Conservation (phyloP, 2,113 vertebrate genomes). For the Oncorhynchus kisutch region DNA sequence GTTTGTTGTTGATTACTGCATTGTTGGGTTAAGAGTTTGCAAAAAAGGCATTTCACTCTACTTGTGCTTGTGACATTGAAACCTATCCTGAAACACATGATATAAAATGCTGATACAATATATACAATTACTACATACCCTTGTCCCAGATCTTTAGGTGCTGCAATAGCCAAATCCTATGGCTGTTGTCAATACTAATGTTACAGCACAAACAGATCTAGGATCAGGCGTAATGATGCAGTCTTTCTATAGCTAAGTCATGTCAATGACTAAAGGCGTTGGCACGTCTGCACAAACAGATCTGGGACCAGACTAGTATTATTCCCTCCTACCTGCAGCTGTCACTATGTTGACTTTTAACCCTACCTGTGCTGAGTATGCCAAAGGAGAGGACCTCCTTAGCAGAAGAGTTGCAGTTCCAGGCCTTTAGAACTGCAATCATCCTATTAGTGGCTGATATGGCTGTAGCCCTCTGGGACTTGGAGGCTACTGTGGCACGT, state of each 20-base stretch:
- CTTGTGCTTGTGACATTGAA: too few relatives aligned
- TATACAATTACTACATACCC: too few relatives aligned
- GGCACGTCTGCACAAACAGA: not conserved
- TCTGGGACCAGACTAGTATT: too few relatives aligned
- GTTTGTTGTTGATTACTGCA: too few relatives aligned
- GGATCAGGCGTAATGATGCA: too few relatives aligned
- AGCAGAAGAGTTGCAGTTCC: conserved; percentile 72
- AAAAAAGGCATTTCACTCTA: too few relatives aligned
- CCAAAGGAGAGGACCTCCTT: conserved; percentile 83
- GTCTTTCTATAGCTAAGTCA: too few relatives aligned
- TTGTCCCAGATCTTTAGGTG: not conserved
- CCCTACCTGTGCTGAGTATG: conserved; percentile 77
- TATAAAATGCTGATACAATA: too few relatives aligned
- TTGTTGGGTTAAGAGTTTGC: too few relatives aligned
- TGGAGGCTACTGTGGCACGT: conserved; percentile 42
- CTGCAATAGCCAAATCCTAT: too few relatives aligned
- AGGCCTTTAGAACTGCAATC: conserved; percentile 76
- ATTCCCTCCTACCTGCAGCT: not conserved
- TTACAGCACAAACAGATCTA: too few relatives aligned
- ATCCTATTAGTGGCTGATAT: conserved; percentile 76
- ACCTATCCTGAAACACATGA: not conserved
- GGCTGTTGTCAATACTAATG: too few relatives aligned
- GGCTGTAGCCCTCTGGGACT: conserved; percentile 38
- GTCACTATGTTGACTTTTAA: not conserved
- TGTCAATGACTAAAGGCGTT: not conserved